Evolutionary conservation across 2,888 invertebrate species (phyloP).

Genomic region (Ophonus ardosiacus): DNA sequence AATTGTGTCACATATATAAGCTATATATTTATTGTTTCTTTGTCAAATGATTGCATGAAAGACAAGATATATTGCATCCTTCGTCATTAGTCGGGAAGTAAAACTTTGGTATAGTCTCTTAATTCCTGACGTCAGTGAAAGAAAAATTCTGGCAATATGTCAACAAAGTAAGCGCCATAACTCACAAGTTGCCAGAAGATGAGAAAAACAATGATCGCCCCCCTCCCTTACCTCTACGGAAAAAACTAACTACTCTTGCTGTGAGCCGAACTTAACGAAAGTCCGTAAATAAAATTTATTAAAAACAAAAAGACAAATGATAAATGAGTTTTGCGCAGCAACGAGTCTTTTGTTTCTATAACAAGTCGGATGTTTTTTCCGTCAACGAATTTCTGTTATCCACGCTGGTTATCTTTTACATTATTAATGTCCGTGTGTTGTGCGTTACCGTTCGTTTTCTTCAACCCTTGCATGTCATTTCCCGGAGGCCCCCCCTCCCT

Average conservation of each 20-base stretch:
- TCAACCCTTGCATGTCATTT: slow-evolving; percentile 62
- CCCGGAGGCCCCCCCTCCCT: slow-evolving; percentile 53
- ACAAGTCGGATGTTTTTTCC: slow-evolving; percentile 54
- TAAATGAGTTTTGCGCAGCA: slow-evolving; percentile 46
- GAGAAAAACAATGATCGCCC: slow-evolving; percentile 58
- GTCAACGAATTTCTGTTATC: slow-evolving; percentile 55
- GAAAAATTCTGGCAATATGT: slow-evolving; percentile 63
- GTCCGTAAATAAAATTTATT: slow-evolving; percentile 61
- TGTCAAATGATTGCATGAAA: not conserved
- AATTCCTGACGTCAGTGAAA: slow-evolving; percentile 54
- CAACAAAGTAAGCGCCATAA: slow-evolving; percentile 53
- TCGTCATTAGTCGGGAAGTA: not conserved
- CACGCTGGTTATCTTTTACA: slow-evolving; percentile 44
- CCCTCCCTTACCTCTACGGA: slow-evolving; percentile 45
- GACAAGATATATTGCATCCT: not conserved
- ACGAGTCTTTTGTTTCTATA: slow-evolving; percentile 55
- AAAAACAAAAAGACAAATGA: slow-evolving; percentile 54
- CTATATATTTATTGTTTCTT: not conserved
- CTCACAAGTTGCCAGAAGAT: slow-evolving; percentile 52
- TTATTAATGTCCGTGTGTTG: slow-evolving; percentile 56
- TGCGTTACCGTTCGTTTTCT: slow-evolving; percentile 25
- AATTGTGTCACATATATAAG: too few relatives aligned
- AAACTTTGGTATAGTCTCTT: slow-evolving; percentile 27
- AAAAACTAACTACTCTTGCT: slow-evolving; percentile 53
- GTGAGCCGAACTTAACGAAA: slow-evolving; percentile 58